A percentile compares a stretch with the other conserved stretches of the same genome.
phyloP scores from a whole-genome alignment of 2,113 vertebrate genomes.

The Tachuris rubrigastra region DNA sequence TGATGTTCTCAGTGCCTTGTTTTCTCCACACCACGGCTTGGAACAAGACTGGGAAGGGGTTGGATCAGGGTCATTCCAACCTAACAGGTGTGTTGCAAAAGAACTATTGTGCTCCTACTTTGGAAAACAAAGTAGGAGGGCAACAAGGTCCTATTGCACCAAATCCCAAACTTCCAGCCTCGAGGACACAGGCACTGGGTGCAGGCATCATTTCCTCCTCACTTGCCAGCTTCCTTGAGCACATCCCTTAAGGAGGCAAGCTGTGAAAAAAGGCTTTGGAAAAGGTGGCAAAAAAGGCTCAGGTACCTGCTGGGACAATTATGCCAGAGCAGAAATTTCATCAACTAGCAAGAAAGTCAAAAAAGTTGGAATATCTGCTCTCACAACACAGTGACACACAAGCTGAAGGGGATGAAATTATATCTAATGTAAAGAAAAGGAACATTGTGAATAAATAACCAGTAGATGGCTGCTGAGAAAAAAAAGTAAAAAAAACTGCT shows the following conservation, averaged over 20 bases:
- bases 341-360: neutral
- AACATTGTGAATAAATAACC: neutral
- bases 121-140: neutral
- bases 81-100: neutral
- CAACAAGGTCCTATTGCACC: neutral
- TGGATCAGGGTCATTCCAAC: neutral
- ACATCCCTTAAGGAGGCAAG: neutral
- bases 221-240: neutral
- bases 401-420: neutral
- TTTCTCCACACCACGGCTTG: neutral
- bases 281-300: neutral
- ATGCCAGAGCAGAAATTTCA: neutral
- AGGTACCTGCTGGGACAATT: neutral
- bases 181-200: neutral
- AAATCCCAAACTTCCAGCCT: neutral
- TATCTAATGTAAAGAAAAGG: neutral
- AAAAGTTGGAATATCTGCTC: neutral
- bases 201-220: neutral
- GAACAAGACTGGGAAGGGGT: neutral
- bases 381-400: neutral
- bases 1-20: neutral
- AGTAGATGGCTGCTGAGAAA: neutral
- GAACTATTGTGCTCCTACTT: neutral
- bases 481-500: neutral
- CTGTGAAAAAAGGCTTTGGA: neutral